These are phyloP conservation scores for Ciona savignyi DNA, from an alignment of 23 tunicate genomes.

Conservation along the genomic window DNA sequence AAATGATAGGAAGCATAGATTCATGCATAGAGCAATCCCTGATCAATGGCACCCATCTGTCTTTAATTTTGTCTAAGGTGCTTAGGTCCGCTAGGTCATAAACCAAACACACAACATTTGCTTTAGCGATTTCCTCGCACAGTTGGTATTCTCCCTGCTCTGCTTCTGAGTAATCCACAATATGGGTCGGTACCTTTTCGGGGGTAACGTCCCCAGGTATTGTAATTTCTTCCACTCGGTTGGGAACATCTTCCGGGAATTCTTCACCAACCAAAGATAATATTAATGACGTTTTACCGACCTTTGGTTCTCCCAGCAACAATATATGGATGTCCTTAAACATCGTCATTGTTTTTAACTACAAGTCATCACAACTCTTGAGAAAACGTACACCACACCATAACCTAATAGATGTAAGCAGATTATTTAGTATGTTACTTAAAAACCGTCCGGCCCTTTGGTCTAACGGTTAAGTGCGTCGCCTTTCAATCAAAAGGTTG, in stretches of 20 bases:
- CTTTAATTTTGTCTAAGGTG: conserved; percentile 39
- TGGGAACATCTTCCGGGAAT: conserved; percentile 75
- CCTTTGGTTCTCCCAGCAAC: conserved; percentile 80
- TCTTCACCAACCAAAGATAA: conserved; percentile 84
- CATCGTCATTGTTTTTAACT: conserved; percentile 20
- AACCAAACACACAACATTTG: conserved; percentile 82
- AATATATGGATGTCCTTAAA: conserved; percentile 83
- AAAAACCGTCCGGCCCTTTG: too few relatives aligned
- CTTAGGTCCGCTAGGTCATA: conserved; percentile 55
- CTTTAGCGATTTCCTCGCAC: conserved; percentile 65
- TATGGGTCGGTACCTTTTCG: conserved; percentile 85
- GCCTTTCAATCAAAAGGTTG: too few relatives aligned
- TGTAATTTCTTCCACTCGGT: conserved; percentile 66
- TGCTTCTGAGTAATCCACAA: conserved; percentile 69
- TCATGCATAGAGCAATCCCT: conserved; percentile 58
- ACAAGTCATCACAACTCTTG: background rate
- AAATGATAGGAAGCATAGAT: conserved; percentile 47
- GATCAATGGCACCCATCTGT: conserved; percentile 70
- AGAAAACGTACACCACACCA: background rate
- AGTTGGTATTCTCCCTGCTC: conserved; percentile 62
- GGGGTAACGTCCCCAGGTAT: conserved; percentile 93
- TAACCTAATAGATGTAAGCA: too few relatives aligned
- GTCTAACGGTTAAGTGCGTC: too few relatives aligned
- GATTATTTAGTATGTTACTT: too few relatives aligned
- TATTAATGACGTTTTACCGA: conserved; percentile 89